Evolutionary conservation across 2,113 vertebrate species (phyloP), one percentile per base, ranked within the genome.

Genomic region (Cebidichthys violaceus): DNA sequence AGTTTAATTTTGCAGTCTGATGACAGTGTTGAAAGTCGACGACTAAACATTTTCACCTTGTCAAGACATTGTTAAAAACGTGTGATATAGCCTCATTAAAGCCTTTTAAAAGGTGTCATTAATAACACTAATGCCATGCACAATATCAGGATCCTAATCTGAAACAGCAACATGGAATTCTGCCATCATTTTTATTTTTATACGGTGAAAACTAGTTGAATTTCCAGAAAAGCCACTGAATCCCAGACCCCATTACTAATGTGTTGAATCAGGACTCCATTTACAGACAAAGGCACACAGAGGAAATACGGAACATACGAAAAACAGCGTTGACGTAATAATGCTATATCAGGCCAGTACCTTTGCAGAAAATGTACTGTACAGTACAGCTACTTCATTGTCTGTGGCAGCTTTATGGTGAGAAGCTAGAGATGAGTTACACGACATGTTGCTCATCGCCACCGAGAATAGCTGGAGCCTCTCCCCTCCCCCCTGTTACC

Each of bases 391-490:
- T 64, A 14, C 67, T 70, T 20, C 22, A 60, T 62, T 31, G 35
- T 61, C 24, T 20, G n/a, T 64, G 47, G 52, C 27, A 70, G 60
- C 69, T 77, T 79, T 72, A 33, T 79, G 72, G 39, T 61, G 54
- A 75, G 55, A 33, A 50, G 59, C 50, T 37, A 11, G 43, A 73
- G 76, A 81, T 82, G 77, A 81, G 60, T 79, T 75, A 84, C 68
- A 78, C 82, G 72, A 82, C 83, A 66, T 50, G 33, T 73, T 79
- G 18, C 60, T 73, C 31, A 79, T 69, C 47, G 45, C 62, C 37
- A 77, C 29, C n/a, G 67, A 75, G 47, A 75, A 79, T 41, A 71
- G 69, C 43, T 57, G 35, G 14, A 52, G 55, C 66, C 47, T 67
- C 54, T 35, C 39, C 57, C 70, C 27, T 88, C 69, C 79, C 39